A percentile compares a stretch with the other conserved stretches of the same genome.
Evolutionary conservation across 1,140 invertebrate genomes (phyloP).

Genomic region (Pteromalus puparum): DNA sequence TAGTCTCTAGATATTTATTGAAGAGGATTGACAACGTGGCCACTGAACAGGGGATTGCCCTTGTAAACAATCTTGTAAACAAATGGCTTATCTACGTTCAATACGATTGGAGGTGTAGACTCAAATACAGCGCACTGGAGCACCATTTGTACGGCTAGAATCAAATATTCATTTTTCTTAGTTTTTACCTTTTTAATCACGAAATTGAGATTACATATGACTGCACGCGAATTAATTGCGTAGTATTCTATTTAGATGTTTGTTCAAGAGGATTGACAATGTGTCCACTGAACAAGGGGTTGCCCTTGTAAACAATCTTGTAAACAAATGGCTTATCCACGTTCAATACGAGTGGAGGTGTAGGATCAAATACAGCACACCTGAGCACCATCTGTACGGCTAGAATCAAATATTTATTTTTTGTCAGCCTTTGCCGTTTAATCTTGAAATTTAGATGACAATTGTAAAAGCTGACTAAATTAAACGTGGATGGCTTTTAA

Average conservation of each 20-base stretch:
- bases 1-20: not conserved
- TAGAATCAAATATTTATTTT: conserved; percentile 36
- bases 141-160: conserved; percentile 15
- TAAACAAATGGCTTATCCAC: conserved; percentile 41
- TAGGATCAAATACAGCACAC: not conserved
- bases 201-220: no score
- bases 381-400: not conserved
- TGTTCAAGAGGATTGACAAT: not conserved
- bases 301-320: conserved; percentile 35
- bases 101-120: not conserved
- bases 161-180: conserved; percentile 9
- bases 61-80: conserved; percentile 42
- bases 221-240: no score
- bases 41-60: conserved; percentile 10
- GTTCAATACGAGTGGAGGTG: not conserved
- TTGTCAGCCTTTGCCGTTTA: no score
- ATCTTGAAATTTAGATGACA: no score
- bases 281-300: conserved; percentile 11
- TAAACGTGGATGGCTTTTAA: no score
- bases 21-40: not conserved
- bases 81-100: conserved; percentile 37
- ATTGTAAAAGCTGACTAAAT: no score
- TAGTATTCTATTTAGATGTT: no score
- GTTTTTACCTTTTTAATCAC: no score
- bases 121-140: not conserved